These are phyloP conservation scores for Coenonympha glycerion DNA, from an alignment of 2,888 invertebrate genomes.

Conservation along the genomic window DNA sequence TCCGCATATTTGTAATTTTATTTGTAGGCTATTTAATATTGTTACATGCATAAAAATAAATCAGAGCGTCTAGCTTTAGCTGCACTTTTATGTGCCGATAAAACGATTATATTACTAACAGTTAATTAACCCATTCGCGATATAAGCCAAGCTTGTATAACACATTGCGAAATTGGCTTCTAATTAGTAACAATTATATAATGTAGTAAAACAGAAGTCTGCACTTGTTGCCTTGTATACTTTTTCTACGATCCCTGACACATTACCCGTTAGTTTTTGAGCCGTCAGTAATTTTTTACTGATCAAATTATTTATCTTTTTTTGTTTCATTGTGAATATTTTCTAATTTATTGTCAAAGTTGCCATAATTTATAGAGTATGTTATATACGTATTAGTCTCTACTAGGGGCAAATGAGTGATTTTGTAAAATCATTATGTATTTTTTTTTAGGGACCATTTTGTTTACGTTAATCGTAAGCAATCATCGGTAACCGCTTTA, in stretches of 20 bases:
- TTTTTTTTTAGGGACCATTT: conserved; percentile 71
- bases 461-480: conserved; percentile 55
- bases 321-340: conserved; percentile 63
- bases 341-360: conserved; percentile 75
- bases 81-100: conserved; percentile 46
- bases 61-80: conserved; percentile 44
- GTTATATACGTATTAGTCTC: conserved; percentile 71
- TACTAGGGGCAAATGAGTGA: conserved; percentile 62
- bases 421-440: conserved; percentile 61
- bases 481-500: conserved; percentile 43
- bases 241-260: conserved; percentile 63
- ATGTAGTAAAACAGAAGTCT: conserved; percentile 73
- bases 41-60: conserved; percentile 23
- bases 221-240: conserved; percentile 75
- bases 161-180: conserved; percentile 68
- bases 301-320: conserved; percentile 31
- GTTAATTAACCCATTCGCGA: conserved; percentile 66
- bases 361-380: conserved; percentile 76
- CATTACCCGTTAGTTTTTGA: conserved; percentile 51
- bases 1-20: conserved; percentile 21
- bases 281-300: conserved; percentile 49
- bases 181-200: conserved; percentile 60
- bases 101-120: conserved; percentile 60
- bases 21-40: conserved; percentile 24
- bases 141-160: conserved; percentile 67